Base-by-base conservation (phyloP, 2,888 invertebrate species). In the Sminthurinus aureus region DNA sequence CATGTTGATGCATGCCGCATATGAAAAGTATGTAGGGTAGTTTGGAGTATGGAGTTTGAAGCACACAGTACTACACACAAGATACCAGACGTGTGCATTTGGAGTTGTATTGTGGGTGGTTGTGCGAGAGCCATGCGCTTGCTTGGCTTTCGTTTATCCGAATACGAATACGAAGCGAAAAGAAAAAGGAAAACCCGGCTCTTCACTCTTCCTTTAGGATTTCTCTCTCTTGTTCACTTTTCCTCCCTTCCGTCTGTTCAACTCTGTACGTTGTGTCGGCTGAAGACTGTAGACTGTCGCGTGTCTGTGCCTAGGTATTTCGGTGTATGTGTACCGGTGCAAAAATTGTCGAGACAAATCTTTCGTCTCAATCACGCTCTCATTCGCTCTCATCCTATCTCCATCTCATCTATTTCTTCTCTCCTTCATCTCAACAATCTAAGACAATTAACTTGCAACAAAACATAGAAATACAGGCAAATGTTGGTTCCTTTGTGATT, bases 291-390 rank as follows among this genome's bases (percentile, higher is more conserved):
- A n/a, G n/a, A n/a, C n/a, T n/a, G 20, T 75, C 50, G 50, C 15
- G 38, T 38, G 38, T 38, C 38, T 38, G 38, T 38, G 38, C 6
- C 38, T 38, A 6, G 1, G 3, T 38, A 15, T n/a, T 75, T 26
- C 51, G 51, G 52, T 64, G 20, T 77, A 80, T 50, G 50, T 71
- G 80, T 69, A 51, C 80, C 80, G 80, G 80, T 80, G 80, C 38
- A 73, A 80, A 80, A 80, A 80, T 80, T 80, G 80, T 80, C 80
- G 80, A 58, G 73, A 80, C 80, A 80, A 80, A 80, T 80, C 79
- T 76, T 79, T 79, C 75, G 74, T 84, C 84, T 84, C 82, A 84
- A 84, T 84, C 84, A 82, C 84, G 82, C 80, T 80, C 66, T 80
- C 76, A 80, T 83, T 71, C 52, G 12, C 51, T 13, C 20, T 4